Evolutionary conservation across 2,113 vertebrate genomes (phyloP).

Genomic region (Zosterops lateralis): DNA sequence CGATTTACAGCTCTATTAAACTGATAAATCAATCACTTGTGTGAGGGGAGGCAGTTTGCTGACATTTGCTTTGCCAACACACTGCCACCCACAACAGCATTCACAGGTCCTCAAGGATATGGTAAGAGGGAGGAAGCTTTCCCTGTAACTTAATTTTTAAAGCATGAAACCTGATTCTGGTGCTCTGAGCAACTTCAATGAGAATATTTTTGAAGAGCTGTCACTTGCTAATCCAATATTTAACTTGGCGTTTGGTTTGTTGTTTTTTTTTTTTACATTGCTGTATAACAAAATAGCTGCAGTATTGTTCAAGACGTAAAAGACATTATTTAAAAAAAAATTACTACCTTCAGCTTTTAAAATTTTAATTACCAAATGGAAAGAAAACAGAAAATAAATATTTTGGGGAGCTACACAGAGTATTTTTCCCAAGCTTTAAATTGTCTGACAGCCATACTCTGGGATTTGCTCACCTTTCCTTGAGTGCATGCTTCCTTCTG

Average conservation of each 20-base stretch:
- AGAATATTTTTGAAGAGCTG: slow-evolving; percentile 28
- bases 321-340: background rate
- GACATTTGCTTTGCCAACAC: slow-evolving; percentile 35
- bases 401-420: background rate
- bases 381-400: background rate
- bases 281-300: background rate
- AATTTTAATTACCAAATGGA: background rate
- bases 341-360: background rate
- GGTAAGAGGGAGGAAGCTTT: slow-evolving; percentile 2
- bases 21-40: slow-evolving; percentile 45
- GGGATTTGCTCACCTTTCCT: background rate
- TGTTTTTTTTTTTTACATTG: background rate
- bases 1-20: slow-evolving; percentile 2
- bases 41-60: background rate
- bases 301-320: background rate
- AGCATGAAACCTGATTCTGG: slow-evolving; percentile 2
- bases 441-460: background rate
- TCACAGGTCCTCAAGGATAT: background rate
- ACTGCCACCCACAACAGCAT: background rate
- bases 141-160: slow-evolving; percentile 20
- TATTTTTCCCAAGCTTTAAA: background rate
- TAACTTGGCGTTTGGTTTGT: background rate
- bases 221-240: slow-evolving; percentile 12
- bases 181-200: slow-evolving; percentile 19
- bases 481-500: background rate